Base-by-base conservation (phyloP, 2,888 invertebrate genomes). In the Serrognathus titanus region DNA sequence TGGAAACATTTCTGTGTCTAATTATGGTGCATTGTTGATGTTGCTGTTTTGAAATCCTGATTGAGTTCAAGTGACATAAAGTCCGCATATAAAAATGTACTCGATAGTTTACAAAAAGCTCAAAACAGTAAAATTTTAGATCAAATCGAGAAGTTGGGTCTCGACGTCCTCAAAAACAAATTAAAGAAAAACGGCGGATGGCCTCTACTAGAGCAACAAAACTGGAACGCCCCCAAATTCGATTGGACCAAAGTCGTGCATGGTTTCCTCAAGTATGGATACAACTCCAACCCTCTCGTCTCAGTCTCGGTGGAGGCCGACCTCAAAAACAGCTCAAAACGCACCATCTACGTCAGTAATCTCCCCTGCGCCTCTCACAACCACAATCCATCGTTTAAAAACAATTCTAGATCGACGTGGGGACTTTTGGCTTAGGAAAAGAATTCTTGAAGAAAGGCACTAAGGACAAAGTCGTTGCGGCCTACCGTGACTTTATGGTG, bases 201-300 rank as follows among this genome's bases (percentile, higher is more conserved):
- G 94, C 95, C 96, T 0, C 87, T 92, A 36, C 78, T 93, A 20
- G 86, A 87, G 62, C 90, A 87, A 0, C 80, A 83, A 31, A 61
- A 71, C 0, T 93, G 93, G 93, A 82, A 86, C 66, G 48, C 11
- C 5, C 5, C 40, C 40, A 4, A 12, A 31, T 40, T 40, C 12
- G 48, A 93, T 45, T 74, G 82, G 54, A 79, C 82, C 0, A 84
- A 90, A 70, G 62, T 82, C 7, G 60, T 69, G 7, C 68, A 74
- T 53, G 67, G 81, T n/a, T 81, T 82, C 7, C 80, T 80, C 1
- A 82, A 82, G 81, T 82, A 82, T 0, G 76, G 77, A 8, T 59
- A 79, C 2, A 72, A 71, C 13, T 13, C 48, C 11, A 13, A 11
- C 11, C 40, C 11, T 7, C 12, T 12, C 40, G 12, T 40, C 7